Evolutionary conservation across 2,888 invertebrate species (phyloP).

Genomic region (Tachina fera): DNA sequence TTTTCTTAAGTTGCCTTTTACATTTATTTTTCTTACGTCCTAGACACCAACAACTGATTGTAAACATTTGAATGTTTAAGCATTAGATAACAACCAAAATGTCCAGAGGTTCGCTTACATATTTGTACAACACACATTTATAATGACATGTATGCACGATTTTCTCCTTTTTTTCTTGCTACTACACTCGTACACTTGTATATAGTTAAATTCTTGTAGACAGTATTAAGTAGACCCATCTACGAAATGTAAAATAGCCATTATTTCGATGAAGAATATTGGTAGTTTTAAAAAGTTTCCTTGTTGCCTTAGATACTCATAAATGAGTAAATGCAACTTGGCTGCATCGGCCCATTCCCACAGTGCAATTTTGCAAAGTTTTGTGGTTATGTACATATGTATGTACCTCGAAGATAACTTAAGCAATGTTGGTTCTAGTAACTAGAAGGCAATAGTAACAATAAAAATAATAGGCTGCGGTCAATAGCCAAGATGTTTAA

Average conservation of each 20-base stretch:
- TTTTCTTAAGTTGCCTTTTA: conserved; percentile 25
- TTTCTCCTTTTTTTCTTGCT: conserved; percentile 11
- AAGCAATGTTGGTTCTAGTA: too few species aligned
- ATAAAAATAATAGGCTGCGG: too few species aligned
- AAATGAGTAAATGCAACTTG: too few species aligned
- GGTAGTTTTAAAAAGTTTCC: neutral
- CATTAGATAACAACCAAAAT: conserved; percentile 61
- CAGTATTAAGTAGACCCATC: conserved; percentile 5
- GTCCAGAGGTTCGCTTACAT: conserved; percentile 17
- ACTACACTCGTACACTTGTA: neutral
- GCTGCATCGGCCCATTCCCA: too few species aligned
- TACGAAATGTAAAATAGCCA: conserved; percentile 2
- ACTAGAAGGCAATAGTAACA: too few species aligned
- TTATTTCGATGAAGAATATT: neutral
- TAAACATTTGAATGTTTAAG: conserved; percentile 64
- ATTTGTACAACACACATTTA: conserved; percentile 5
- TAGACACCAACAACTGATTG: conserved; percentile 56
- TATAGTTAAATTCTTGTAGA: too few species aligned
- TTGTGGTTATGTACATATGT: too few species aligned
- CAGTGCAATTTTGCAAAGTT: too few species aligned
- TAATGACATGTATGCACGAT: conserved; percentile 44
- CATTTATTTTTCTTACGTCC: conserved; percentile 26
- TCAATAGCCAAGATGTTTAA: neutral
- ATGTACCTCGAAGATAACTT: too few species aligned
- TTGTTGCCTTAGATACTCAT: neutral